Conservation (phyloP, 92 coral and sea anemone species). For the Phymanthus crucifer region DNA sequence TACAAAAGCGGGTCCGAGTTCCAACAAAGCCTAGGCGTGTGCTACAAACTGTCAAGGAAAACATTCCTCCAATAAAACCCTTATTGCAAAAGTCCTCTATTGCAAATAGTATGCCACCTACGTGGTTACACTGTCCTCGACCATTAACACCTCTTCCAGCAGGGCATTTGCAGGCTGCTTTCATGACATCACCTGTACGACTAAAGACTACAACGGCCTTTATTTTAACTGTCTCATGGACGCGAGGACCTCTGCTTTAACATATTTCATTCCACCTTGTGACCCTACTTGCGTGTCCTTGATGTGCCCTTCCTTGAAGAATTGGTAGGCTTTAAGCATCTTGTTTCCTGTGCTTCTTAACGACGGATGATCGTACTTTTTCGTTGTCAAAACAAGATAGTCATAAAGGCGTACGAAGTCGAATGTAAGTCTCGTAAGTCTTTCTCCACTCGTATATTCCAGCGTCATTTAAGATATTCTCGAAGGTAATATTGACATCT, state of each 20-base stretch:
- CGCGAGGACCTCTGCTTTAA: no score
- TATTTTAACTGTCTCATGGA: no score
- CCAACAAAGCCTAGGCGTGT: no score
- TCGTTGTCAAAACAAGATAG: constrained; percentile 46
- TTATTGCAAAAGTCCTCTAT: constrained; percentile 38
- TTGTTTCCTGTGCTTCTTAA: constrained; percentile 45
- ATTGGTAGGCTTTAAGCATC: no score
- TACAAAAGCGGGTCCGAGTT: no score
- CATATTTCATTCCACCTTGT: constrained; percentile 38
- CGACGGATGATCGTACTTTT: no score
- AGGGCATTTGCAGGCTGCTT: constrained; percentile 24
- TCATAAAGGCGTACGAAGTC: constrained; percentile 45
- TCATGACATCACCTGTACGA: constrained; percentile 22
- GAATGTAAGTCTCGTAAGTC: constrained; percentile 38
- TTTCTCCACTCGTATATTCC: no score
- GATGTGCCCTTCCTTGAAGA: no score
- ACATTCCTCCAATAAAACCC: constrained; percentile 43
- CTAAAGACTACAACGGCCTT: no score
- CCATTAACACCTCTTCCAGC: constrained; percentile 57
- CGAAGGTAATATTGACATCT: not conserved
- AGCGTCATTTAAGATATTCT: not conserved
- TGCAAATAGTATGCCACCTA: constrained; percentile 53
- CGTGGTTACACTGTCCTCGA: constrained; percentile 46
- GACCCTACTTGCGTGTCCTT: no score
- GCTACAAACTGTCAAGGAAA: no score